Base-by-base conservation (phyloP, 2,797 vertebrate genomes). In the Yasuhikotakia modesta region DNA sequence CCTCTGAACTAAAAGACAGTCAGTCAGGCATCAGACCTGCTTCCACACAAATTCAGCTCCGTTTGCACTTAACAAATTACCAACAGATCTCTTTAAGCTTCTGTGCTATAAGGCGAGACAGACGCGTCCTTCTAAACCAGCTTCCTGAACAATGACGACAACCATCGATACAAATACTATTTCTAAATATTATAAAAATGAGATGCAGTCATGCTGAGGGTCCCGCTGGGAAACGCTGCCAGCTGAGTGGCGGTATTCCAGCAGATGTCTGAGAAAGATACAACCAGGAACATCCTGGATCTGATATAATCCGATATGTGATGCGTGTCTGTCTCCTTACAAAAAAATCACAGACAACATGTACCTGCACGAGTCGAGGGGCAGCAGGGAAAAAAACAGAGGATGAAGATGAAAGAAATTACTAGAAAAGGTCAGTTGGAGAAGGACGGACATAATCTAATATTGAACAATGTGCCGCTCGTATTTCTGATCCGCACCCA, bases 151-250 rank as follows among this genome's bases (percentile, higher is more conserved):
- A 27, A 58, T 58, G 68, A 67, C 52, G 71, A 74, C 76, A 70
- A 58, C 53, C 21, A 27, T 78, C 80, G 70, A 79, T 70, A 58
- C 68, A 78, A n/a, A 70, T 70, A 58, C 39, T 6, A 19, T 70
- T 66, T 70, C 52, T 21, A n/a, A 74, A 58, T 14, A 64, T 14
- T 2, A 58, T 67, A 52, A 43, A 67, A 64, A 63, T 19, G 30
- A 75, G 66, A 74, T 6, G 0, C 35, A 4, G 52, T 19, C 24
- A 57, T 39, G 4, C 63, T n/a, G 79, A 6, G 66, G 57, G 27
- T 52, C 53, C 65, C 67, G 69, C 48, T 73, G 66, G 71, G 19
- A 64, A 35, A 52, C 22, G 21, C 5, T 1, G n/a, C 39, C 16
- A 45, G 48, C 24, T 24, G 3, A 70, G 22, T 48, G 24, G 24